These are phyloP conservation scores for Falco punctatus DNA, from an alignment of 2,113 vertebrate genomes.

Conservation along the genomic window DNA sequence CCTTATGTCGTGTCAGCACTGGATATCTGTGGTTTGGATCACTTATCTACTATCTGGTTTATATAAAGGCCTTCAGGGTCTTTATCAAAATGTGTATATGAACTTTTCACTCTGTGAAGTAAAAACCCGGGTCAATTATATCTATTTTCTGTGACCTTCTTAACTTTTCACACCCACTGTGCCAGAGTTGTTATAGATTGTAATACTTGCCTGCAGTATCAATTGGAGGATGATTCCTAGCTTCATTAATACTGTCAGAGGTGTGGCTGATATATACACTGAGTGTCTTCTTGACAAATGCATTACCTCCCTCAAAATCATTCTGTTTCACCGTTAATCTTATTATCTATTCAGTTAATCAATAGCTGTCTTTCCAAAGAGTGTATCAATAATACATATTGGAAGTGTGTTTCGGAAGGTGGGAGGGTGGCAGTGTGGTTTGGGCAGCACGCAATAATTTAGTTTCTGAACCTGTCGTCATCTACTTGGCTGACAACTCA, in stretches of 20 bases:
- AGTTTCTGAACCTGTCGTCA: neutral
- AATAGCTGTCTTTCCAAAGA: slow-evolving; percentile 68
- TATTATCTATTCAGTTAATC: slow-evolving; percentile 72
- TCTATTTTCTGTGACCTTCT: slow-evolving; percentile 69
- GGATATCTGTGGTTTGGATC: slow-evolving; percentile 50
- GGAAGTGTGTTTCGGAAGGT: neutral
- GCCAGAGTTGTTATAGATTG: slow-evolving; percentile 23
- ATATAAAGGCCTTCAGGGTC: slow-evolving; percentile 5
- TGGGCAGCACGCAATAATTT: neutral
- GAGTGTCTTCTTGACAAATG: slow-evolving; percentile 74
- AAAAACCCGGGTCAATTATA: slow-evolving; percentile 50
- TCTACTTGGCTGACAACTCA: neutral
- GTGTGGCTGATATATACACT: slow-evolving; percentile 49
- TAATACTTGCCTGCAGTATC: slow-evolving; percentile 63
- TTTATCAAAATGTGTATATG: slow-evolving; percentile 56
- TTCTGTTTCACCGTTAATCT: slow-evolving; percentile 76
- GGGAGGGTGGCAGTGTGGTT: neutral
- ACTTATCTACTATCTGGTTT: slow-evolving; percentile 57
- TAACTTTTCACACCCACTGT: slow-evolving; percentile 60
- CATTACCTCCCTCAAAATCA: slow-evolving; percentile 79
- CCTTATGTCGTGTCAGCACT: slow-evolving; percentile 32
- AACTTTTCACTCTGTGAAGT: slow-evolving; percentile 78
- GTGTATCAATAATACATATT: neutral
- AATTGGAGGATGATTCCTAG: neutral
- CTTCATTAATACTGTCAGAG: slow-evolving; percentile 53